Base-by-base conservation (phyloP, 2,797 vertebrate genomes). In the Sarcoramphus papa region DNA sequence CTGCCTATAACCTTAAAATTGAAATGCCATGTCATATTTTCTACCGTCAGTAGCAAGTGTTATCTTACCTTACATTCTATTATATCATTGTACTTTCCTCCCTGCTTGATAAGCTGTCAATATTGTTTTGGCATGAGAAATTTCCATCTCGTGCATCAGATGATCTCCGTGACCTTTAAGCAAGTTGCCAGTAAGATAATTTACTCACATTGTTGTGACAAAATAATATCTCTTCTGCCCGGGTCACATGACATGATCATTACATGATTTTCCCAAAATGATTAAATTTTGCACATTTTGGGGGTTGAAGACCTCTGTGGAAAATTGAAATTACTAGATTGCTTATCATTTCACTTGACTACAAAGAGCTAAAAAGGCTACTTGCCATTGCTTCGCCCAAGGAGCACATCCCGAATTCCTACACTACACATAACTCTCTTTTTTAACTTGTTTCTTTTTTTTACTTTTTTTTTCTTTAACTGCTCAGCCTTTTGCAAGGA, bases 111-210 rank as follows among this genome's bases (percentile, higher is more conserved):
- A 92, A 92, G 89, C 96, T 97, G 97, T 94, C 91, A 93, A 97
- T 97, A 97, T 97, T 97, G 97, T 94, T 81, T 76, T 94, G 97
- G 88, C 88, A 97, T 74, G 75, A 95, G 74, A 94, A 96, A 97
- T 98, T 98, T 98, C 97, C 97, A 98, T 97, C 94, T 96, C 97
- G 97, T 92, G 93, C 97, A 97, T 97, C 90, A 96, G 94, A 97
- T 98, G 98, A 97, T 97, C 98, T 95, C 97, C 41, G 65, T 97
- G 98, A 98, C 98, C 98, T 98, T 98, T 98, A 93, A 87, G 97
- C 82, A 1, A 97, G 97, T 97, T 97, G 96, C 97, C 93, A 82
- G 95, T 93, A 93, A 97, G 97, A 97, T 98, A 98, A 98, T 98
- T 98, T 97, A 97, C 97, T 98, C 95, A 92, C 80, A 88, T 95